A percentile compares a stretch with the other conserved stretches of the same genome.
phyloP scores from a whole-genome alignment of 37 sponge, comb jelly and placozoan species.

The Corticium candelabrum region DNA sequence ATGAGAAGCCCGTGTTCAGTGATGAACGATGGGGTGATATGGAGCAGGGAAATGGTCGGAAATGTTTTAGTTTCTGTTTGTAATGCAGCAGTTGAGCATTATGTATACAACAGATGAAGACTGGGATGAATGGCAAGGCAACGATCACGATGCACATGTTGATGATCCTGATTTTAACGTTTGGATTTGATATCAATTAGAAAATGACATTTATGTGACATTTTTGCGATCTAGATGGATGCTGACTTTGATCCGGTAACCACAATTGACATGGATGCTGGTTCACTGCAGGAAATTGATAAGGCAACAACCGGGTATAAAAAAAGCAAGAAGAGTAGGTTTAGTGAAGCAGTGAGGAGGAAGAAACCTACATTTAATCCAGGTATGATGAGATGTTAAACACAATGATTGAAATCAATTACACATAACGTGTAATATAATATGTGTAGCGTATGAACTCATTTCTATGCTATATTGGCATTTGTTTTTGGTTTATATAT shows the following conservation, averaged over 20 bases:
- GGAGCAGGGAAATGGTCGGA: too few species aligned
- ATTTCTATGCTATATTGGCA: neutral
- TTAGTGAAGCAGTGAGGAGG: conserved; percentile 25
- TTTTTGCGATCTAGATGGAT: conserved; percentile 57
- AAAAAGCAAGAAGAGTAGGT: conserved; percentile 17
- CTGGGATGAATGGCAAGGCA: conserved; percentile 34
- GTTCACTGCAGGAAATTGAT: neutral
- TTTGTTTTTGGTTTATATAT: neutral
- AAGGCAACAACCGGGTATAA: neutral
- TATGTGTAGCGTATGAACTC: too few species aligned
- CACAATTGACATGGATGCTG: neutral
- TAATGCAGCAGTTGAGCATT: too few species aligned
- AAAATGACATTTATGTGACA: conserved; percentile 27
- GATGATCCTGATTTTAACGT: conserved; percentile 64
- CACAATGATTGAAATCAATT: neutral
- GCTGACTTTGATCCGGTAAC: conserved; percentile 38
- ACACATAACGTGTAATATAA: neutral
- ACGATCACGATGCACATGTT: conserved; percentile 35
- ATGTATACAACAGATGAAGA: too few species aligned
- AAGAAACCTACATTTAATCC: conserved; percentile 53
- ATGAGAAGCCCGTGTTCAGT: neutral
- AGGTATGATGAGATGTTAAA: conserved; percentile 1
- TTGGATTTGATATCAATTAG: conserved; percentile 18
- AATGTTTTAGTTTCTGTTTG: too few species aligned
- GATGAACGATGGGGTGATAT: too few species aligned